phyloP scores from a whole-genome alignment of 2,797 vertebrate species.

The Phrynocephalus guinanensis region DNA sequence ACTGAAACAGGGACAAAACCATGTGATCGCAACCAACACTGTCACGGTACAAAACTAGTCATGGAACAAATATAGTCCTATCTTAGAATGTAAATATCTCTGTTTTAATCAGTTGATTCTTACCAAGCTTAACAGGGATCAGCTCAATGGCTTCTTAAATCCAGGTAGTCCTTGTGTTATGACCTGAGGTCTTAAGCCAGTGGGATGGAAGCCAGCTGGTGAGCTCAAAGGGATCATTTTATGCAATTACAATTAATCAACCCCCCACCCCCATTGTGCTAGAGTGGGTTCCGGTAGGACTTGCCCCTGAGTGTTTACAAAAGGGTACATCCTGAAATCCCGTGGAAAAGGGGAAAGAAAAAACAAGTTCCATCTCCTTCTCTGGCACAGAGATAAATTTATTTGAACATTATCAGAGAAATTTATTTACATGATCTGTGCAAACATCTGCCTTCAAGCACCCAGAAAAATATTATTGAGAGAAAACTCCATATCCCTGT shows the following conservation, averaged over 20 bases:
- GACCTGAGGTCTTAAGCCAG: slow-evolving; percentile 51
- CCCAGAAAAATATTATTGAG: no score
- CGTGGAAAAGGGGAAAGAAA: neutral
- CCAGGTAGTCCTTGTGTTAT: slow-evolving; percentile 25
- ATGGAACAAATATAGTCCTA: neutral
- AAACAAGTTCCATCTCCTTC: neutral
- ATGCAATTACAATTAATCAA: neutral
- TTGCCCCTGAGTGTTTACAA: neutral
- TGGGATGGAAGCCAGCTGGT: slow-evolving; percentile 13
- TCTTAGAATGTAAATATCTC: slow-evolving; percentile 32
- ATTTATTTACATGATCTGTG: no score
- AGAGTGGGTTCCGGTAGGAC: neutral
- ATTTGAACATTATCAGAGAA: no score
- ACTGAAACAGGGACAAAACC: no score
- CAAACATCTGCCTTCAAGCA: no score
- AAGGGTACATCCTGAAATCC: neutral
- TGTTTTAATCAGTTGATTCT: slow-evolving; percentile 37
- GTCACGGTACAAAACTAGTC: no score
- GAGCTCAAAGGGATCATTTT: slow-evolving; percentile 5
- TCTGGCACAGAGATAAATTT: neutral
- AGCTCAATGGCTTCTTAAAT: slow-evolving; percentile 61
- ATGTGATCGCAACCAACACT: no score
- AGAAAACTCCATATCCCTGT: no score
- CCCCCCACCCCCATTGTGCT: neutral
- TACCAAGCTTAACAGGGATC: slow-evolving; percentile 48